Conservation (phyloP, 2,888 invertebrate species). For the Cheilosia variabilis region DNA sequence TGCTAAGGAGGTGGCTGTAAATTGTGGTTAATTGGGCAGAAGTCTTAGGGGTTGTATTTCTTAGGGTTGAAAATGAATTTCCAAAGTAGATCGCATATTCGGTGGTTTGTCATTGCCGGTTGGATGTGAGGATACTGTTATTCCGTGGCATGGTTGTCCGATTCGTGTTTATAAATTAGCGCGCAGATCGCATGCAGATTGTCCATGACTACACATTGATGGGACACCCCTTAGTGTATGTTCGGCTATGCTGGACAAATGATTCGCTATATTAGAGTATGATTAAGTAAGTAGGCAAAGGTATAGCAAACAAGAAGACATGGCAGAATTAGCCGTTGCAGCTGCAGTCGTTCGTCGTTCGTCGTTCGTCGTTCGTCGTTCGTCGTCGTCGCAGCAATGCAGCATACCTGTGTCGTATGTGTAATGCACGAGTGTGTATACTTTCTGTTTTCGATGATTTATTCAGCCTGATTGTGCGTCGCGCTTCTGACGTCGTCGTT, state of each 20-base stretch:
- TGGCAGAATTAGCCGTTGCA: slow-evolving; percentile 16
- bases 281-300: slow-evolving; percentile 73
- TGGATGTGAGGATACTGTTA: not conserved
- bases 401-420: slow-evolving; percentile 19
- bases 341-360: not conserved
- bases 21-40: slow-evolving; percentile 73
- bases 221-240: slow-evolving; percentile 41
- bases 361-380: not conserved
- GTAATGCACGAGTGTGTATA: slow-evolving; percentile 24
- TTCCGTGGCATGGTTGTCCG: not conserved
- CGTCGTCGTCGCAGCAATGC: not conserved
- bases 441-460: slow-evolving; percentile 68
- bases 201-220: slow-evolving; percentile 41
- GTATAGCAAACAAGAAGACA: slow-evolving; percentile 71
- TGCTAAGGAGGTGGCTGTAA: slow-evolving; percentile 60
- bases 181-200: slow-evolving; percentile 48
- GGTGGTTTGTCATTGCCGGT: slow-evolving; percentile 2
- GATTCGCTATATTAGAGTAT: slow-evolving; percentile 66
- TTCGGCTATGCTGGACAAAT: slow-evolving; percentile 54
- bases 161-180: slow-evolving; percentile 58
- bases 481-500: slow-evolving; percentile 63
- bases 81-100: slow-evolving; percentile 62
- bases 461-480: slow-evolving; percentile 67
- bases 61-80: slow-evolving; percentile 16
- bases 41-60: slow-evolving; percentile 69